Percentiles rank a stretch among this genome's conserved stretches.
Conservation (phyloP, 2,113 vertebrate genomes). For the Corythoichthys haematopterus region DNA sequence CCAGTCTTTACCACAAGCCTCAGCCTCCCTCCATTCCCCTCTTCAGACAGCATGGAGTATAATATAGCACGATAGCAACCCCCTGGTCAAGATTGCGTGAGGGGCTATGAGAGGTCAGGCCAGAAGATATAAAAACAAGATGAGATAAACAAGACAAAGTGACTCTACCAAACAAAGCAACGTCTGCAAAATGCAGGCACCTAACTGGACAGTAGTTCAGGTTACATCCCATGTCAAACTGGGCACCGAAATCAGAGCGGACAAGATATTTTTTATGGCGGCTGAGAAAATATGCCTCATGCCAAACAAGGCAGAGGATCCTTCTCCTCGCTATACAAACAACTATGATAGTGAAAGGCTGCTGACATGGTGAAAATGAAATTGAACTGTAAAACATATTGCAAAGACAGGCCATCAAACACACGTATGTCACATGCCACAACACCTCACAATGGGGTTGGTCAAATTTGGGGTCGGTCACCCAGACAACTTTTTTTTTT, state of each 20-base stretch:
- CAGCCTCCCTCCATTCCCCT: slow-evolving; percentile 19
- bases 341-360: slow-evolving; percentile 52
- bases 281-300: slow-evolving; percentile 44
- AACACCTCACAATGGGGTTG: slow-evolving; percentile 37
- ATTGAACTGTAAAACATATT: slow-evolving; percentile 60
- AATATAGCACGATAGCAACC: slow-evolving; percentile 29
- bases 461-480: too few species aligned
- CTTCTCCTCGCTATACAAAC: slow-evolving; percentile 59
- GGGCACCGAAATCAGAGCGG: slow-evolving; percentile 50
- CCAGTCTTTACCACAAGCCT: slow-evolving; percentile 24
- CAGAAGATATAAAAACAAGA: slow-evolving; percentile 36
- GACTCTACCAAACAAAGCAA: slow-evolving; percentile 9
- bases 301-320: slow-evolving; percentile 42
- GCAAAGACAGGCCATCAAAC: slow-evolving; percentile 44
- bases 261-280: slow-evolving; percentile 9
- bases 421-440: slow-evolving; percentile 49
- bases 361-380: slow-evolving; percentile 60
- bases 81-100: slow-evolving; percentile 37
- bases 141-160: slow-evolving; percentile 25
- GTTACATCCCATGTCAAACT: slow-evolving; percentile 19
- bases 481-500: slow-evolving; percentile 30
- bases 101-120: slow-evolving; percentile 10
- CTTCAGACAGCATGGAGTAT: slow-evolving; percentile 38
- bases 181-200: slow-evolving; percentile 3
- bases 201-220: slow-evolving; percentile 13